Evolutionary conservation across 2,888 invertebrate species (phyloP).

Genomic region (Thera obeliscata): DNA sequence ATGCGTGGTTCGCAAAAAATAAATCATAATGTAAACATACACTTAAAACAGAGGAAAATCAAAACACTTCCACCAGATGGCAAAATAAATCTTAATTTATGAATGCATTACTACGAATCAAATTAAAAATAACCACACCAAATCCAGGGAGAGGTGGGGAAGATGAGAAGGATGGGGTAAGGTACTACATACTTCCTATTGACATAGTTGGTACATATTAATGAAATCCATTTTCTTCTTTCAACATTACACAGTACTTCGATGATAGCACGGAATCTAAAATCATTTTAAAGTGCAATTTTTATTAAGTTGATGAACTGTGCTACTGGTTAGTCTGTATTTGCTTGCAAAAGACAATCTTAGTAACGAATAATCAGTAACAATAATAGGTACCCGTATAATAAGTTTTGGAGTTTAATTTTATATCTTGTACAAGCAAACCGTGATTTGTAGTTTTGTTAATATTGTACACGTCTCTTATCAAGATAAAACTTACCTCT

Average conservation of each 20-base stretch:
- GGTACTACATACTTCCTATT: constrained; percentile 74
- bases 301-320: constrained; percentile 72
- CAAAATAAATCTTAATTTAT: constrained; percentile 74
- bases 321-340: constrained; percentile 72
- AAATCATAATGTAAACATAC: constrained; percentile 65
- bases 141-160: constrained; percentile 84
- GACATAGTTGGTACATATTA: constrained; percentile 58
- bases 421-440: constrained; percentile 73
- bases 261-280: constrained; percentile 77
- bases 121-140: constrained; percentile 83
- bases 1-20: constrained; percentile 80
- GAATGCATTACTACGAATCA: constrained; percentile 69
- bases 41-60: constrained; percentile 82
- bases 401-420: constrained; percentile 29
- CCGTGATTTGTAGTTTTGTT: constrained; percentile 75
- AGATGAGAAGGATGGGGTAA: constrained; percentile 79
- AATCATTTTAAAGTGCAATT: constrained; percentile 79
- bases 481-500: constrained; percentile 91
- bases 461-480: constrained; percentile 46
- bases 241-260: constrained; percentile 71
- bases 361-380: not conserved
- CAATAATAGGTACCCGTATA: not conserved
- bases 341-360: constrained; percentile 64
- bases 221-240: constrained; percentile 70
- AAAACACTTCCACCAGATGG: constrained; percentile 84